A percentile compares a stretch with the other conserved stretches of the same genome.
Conservation (phyloP, 2,113 vertebrate species). For the Vidua chalybeata region DNA sequence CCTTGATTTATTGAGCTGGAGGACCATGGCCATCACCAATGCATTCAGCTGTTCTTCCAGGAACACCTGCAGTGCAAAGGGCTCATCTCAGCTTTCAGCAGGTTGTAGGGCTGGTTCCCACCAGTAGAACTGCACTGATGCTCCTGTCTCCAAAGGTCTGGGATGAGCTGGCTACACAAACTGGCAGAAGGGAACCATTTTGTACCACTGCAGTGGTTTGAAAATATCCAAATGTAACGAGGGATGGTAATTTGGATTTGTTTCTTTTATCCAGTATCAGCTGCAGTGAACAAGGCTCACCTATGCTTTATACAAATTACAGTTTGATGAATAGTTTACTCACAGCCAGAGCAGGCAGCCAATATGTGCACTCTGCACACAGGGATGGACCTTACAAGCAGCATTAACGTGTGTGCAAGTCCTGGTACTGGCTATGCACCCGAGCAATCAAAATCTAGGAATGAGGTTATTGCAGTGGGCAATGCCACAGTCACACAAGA, state of each 20-base stretch:
- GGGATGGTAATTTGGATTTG: background rate
- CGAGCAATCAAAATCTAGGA: background rate
- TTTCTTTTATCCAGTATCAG: background rate
- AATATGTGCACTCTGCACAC: rapidly evolving
- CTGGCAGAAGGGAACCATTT: background rate
- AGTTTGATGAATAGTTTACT: background rate
- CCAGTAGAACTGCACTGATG: background rate
- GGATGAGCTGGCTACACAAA: background rate
- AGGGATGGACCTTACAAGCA: background rate
- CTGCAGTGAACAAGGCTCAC: background rate
- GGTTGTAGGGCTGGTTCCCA: background rate
- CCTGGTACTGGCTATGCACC: background rate
- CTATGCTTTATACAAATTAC: background rate
- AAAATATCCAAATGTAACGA: background rate
- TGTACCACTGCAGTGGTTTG: background rate
- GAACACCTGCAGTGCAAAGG: background rate
- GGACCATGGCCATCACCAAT: background rate
- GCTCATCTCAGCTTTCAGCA: background rate
- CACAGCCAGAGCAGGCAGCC: rapidly evolving
- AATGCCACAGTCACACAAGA: background rate
- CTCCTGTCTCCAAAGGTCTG: background rate
- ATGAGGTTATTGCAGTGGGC: background rate
- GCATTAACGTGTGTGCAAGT: background rate
- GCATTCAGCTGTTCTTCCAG: background rate
- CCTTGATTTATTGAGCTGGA: background rate